Percentiles rank a stretch among this genome's conserved stretches.
Conservation (phyloP, 1,140 invertebrate species). For the Brevipalpus yothersi region DNA sequence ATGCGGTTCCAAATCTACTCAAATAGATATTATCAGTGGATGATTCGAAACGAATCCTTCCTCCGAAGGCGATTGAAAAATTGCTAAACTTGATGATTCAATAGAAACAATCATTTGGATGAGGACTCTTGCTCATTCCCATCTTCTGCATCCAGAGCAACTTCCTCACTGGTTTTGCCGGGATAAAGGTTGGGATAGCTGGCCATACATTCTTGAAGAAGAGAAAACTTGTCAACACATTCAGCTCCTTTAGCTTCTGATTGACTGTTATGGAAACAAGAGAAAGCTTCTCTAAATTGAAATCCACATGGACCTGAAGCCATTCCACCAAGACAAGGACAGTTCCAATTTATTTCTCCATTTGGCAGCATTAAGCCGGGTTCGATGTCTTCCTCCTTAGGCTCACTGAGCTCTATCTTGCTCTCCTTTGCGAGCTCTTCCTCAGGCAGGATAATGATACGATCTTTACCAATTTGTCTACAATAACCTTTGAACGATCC, state of each 20-base stretch:
- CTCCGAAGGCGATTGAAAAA: no score
- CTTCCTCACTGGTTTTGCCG: slow-evolving; percentile 21
- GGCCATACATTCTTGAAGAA: slow-evolving; percentile 77
- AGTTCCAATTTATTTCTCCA: slow-evolving; percentile 88
- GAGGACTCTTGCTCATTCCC: no score
- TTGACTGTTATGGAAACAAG: slow-evolving; percentile 67
- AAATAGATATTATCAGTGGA: no score
- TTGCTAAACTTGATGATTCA: background rate
- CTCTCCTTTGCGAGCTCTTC: slow-evolving; percentile 43
- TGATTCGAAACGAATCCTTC: background rate
- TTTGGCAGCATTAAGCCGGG: slow-evolving; percentile 56
- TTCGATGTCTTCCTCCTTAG: slow-evolving; percentile 19
- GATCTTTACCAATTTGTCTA: slow-evolving; percentile 37
- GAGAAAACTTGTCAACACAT: slow-evolving; percentile 64
- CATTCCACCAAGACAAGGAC: slow-evolving; percentile 84
- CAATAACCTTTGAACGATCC: slow-evolving; percentile 3
- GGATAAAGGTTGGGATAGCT: slow-evolving; percentile 66
- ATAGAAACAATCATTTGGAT: no score
- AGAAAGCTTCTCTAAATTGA: slow-evolving; percentile 74
- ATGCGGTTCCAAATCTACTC: no score
- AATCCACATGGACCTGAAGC: slow-evolving; percentile 78
- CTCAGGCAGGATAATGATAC: slow-evolving; percentile 52
- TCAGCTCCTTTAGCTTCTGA: slow-evolving; percentile 54
- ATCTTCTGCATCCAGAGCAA: slow-evolving; percentile 1
- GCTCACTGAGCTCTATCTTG: slow-evolving; percentile 37